Base-by-base conservation (phyloP, 2,888 invertebrate genomes). In the Incurvaria masculella region DNA sequence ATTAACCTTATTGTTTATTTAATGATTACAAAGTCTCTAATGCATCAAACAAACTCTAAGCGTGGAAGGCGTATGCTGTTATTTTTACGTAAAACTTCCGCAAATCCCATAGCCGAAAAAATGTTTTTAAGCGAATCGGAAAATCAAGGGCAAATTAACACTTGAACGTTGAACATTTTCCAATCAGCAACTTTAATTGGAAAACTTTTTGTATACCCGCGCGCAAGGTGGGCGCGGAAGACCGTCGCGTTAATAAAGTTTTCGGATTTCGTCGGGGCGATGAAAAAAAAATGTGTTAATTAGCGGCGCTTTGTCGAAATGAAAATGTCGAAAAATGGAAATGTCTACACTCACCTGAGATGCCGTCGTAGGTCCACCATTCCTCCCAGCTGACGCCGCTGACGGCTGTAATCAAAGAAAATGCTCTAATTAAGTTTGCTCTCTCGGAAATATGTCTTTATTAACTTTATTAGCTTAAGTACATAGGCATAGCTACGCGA, bases 311-410 rank as follows among this genome's bases (percentile, higher is more conserved):
- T 33, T 23, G 23, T 23, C 6, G 41, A 19, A 41, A 8, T 17
- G 20, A 41, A 41, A 19, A 17, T 41, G 20, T 8, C 4, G 19
- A 41, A 41, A 41, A 18, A 17, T 8, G 18, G 17, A 39, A 16
- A n/a, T 16, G 17, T n/a, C 39, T 4, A 10, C 14, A 63, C 85
- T 86, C 80, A 93, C 94, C 94, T 81, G 94, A 94, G 73, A 94
- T 94, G 56, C 94, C 94, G 79, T 94, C 94, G 81, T 94, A 94
- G 60, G 93, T 94, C 94, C 94, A 94, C 94, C 94, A 94, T 80
- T 93, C 92, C 74, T 94, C 94, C 94, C 94, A 94, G 76, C 91
- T 92, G 64, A 89, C 88, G 62, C 86, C 86, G 60, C 79, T 79
- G 59, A 86, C 83, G 64, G 83, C 89, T 89, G 83, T 63, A 86